Percentiles rank a stretch among this genome's conserved stretches.
Evolutionary conservation across 2,888 invertebrate genomes (phyloP).

Genomic region (Mythimna impura): DNA sequence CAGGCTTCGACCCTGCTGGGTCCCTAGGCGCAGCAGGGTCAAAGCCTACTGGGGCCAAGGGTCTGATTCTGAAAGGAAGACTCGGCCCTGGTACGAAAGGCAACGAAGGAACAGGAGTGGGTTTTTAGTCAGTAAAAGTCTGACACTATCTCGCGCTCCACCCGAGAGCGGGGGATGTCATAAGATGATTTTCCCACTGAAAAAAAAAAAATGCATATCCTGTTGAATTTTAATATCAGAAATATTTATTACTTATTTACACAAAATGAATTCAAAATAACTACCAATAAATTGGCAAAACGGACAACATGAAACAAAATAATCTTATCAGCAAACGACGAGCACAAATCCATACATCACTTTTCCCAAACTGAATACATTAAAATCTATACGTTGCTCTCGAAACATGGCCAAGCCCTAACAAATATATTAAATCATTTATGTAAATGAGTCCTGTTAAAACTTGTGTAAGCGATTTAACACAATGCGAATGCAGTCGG

Average conservation of each 20-base stretch:
- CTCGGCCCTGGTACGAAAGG: too few species aligned
- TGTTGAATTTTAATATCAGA: neutral
- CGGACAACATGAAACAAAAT: constrained; percentile 13
- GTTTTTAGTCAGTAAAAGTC: too few species aligned
- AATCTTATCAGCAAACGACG: constrained; percentile 16
- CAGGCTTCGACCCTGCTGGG: too few species aligned
- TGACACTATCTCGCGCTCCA: too few species aligned
- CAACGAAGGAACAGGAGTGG: too few species aligned
- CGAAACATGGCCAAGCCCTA: constrained; percentile 44
- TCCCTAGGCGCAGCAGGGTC: too few species aligned
- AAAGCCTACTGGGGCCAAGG: too few species aligned
- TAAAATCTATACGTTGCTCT: neutral
- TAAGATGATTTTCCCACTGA: too few species aligned
- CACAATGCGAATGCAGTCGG: constrained; percentile 59
- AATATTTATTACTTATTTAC: neutral
- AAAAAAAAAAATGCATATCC: too few species aligned
- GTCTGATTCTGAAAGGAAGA: too few species aligned
- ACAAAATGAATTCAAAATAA: constrained; percentile 21
- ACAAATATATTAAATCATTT: constrained; percentile 66
- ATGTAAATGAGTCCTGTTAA: constrained; percentile 62
- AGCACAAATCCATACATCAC: constrained; percentile 14
- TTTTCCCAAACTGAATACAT: constrained; percentile 6
- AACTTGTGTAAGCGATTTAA: constrained; percentile 62
- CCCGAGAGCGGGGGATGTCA: too few species aligned
- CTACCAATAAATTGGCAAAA: constrained; percentile 39